A percentile compares a stretch with the other conserved stretches of the same genome.
phyloP scores from a whole-genome alignment of 2,888 invertebrate genomes.

The Eumacrocentrus americanus region DNA sequence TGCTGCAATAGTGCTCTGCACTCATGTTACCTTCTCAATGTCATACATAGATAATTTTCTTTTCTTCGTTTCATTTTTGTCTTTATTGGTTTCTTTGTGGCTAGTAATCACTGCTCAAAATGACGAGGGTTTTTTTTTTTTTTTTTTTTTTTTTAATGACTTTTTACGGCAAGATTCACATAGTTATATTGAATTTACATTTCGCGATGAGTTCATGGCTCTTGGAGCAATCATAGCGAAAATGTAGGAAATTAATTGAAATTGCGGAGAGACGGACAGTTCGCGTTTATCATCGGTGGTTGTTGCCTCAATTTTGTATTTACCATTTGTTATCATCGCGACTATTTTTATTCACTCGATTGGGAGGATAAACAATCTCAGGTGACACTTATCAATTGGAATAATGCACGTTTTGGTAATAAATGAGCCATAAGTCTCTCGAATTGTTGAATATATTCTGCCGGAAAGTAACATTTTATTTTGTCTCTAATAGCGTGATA shows the following conservation, averaged over 20 bases:
- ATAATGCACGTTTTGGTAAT: too few relatives aligned
- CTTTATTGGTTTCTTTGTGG: background rate
- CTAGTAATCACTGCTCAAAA: background rate
- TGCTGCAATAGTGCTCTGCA: conserved; percentile 7
- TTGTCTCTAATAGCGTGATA: too few relatives aligned
- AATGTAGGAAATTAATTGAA: conserved; percentile 15
- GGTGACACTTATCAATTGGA: conserved; percentile 4
- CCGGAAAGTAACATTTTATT: too few relatives aligned
- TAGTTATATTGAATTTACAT: conserved; percentile 13
- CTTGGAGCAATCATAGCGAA: conserved; percentile 11
- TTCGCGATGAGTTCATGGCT: conserved; percentile 13
- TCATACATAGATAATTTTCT: conserved; percentile 3
- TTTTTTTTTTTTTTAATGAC: conserved; percentile 2
- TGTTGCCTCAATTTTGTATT: conserved; percentile 12
- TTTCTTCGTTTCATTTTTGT: background rate
- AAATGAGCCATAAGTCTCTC: too few relatives aligned
- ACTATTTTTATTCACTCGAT: conserved; percentile 1
- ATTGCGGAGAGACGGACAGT: conserved; percentile 5
- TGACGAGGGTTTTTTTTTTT: too few relatives aligned
- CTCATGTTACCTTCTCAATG: conserved; percentile 1
- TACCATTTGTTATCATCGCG: conserved; percentile 16
- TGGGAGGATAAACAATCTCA: conserved; percentile 6
- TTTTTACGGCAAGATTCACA: conserved; percentile 4
- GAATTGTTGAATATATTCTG: too few relatives aligned
- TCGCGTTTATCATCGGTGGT: conserved; percentile 36